Evolutionary conservation across 2,113 vertebrate species (phyloP).

Genomic region (Trogon surrucura): DNA sequence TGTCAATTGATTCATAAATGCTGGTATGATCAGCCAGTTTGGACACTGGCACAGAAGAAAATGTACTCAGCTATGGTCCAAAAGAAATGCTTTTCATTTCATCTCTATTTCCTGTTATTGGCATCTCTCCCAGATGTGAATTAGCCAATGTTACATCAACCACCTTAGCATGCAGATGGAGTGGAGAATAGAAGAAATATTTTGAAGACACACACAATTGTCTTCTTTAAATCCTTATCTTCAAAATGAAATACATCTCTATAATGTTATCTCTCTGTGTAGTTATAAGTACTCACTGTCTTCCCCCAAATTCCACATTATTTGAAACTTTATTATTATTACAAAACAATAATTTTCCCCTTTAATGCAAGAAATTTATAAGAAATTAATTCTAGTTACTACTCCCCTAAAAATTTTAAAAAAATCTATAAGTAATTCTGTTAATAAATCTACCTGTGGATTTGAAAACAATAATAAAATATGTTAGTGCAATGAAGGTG

Average conservation of each 20-base stretch:
- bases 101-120: not conserved
- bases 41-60: not conserved
- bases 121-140: not conserved
- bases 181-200: not conserved
- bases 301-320: not conserved
- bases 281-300: not conserved
- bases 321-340: not conserved
- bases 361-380: not conserved
- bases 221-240: not conserved
- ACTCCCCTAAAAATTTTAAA: not conserved
- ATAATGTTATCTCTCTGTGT: not conserved
- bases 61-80: not conserved
- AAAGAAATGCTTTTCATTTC: not conserved
- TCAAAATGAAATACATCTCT: not conserved
- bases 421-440: not conserved
- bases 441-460: not conserved
- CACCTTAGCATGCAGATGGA: not conserved
- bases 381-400: not conserved
- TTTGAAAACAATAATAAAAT: not conserved
- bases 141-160: not conserved
- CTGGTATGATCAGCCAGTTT: not conserved
- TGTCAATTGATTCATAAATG: not conserved
- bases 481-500: not conserved
- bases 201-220: not conserved
- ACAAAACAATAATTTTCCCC: not conserved